phyloP scores from a whole-genome alignment of 2,888 invertebrate species.

The Phyllotreta cruciferae region DNA sequence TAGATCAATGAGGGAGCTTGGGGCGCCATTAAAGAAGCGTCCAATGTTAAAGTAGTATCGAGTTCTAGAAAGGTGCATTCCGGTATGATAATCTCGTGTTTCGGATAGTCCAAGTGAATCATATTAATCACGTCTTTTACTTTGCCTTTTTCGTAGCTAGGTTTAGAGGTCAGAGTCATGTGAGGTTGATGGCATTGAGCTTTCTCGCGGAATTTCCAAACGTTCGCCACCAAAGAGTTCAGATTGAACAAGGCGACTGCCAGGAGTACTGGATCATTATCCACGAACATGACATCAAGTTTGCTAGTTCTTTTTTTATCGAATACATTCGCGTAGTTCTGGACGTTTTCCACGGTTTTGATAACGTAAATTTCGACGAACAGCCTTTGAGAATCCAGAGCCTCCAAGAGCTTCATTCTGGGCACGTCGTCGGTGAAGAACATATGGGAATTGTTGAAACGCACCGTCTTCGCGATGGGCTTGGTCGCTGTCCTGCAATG shows the following conservation, averaged over 20 bases:
- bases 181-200: constrained; percentile 73
- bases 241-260: constrained; percentile 45
- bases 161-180: constrained; percentile 56
- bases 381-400: constrained; percentile 40
- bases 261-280: constrained; percentile 32
- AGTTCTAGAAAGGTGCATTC: constrained; percentile 38
- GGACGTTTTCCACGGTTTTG: constrained; percentile 4
- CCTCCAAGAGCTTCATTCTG: constrained; percentile 45
- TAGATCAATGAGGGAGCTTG: constrained; percentile 42
- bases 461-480: constrained; percentile 36
- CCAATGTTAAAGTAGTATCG: constrained; percentile 44
- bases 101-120: constrained; percentile 33
- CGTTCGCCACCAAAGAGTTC: constrained; percentile 44
- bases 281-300: constrained; percentile 5
- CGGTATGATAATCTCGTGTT: constrained; percentile 4
- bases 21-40: constrained; percentile 46
- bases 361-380: constrained; percentile 40
- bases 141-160: constrained; percentile 17
- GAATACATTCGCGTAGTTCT: constrained; percentile 24
- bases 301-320: constrained; percentile 22
- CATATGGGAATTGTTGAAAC: constrained; percentile 45
- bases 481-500: constrained; percentile 37
- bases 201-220: constrained; percentile 67
- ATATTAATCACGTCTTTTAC: constrained; percentile 30
- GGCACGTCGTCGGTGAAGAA: constrained; percentile 42